Conservation (phyloP, 2,113 vertebrate species). For the Progne subis region DNA sequence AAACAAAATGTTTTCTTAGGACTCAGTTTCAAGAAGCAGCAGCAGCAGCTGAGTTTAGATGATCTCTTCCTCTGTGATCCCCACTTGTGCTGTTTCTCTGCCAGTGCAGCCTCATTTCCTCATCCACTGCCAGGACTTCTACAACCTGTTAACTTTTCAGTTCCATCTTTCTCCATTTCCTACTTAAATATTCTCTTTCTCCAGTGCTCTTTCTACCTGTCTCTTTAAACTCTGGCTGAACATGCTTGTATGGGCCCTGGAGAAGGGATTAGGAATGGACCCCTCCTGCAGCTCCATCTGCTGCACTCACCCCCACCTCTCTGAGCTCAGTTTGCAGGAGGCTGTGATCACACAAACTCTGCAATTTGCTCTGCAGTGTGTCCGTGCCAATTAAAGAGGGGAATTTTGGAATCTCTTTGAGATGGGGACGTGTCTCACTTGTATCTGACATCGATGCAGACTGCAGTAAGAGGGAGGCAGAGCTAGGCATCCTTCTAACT, state of each 20-base stretch:
- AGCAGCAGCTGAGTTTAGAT: not conserved
- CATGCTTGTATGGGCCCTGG: not conserved
- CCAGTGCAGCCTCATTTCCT: not conserved
- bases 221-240: not conserved
- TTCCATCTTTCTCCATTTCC: not conserved
- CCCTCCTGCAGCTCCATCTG: not conserved
- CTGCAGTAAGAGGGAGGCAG: not conserved
- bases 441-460: not conserved
- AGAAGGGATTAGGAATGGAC: not conserved
- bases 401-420: not conserved
- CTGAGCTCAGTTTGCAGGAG: not conserved
- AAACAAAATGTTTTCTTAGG: constrained; percentile 33
- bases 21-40: not conserved
- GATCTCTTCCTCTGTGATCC: not conserved
- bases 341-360: not conserved
- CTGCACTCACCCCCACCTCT: not conserved
- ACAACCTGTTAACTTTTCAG: not conserved
- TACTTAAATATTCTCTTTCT: not conserved
- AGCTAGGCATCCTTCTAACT: not conserved
- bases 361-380: not conserved
- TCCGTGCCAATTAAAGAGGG: not conserved
- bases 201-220: not conserved
- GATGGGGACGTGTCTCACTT: not conserved
- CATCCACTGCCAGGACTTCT: not conserved
- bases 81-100: not conserved